A percentile compares a stretch with the other conserved stretches of the same genome.
phyloP scores from a whole-genome alignment of 2,113 vertebrate species.

The Spheniscus mendiculus region DNA sequence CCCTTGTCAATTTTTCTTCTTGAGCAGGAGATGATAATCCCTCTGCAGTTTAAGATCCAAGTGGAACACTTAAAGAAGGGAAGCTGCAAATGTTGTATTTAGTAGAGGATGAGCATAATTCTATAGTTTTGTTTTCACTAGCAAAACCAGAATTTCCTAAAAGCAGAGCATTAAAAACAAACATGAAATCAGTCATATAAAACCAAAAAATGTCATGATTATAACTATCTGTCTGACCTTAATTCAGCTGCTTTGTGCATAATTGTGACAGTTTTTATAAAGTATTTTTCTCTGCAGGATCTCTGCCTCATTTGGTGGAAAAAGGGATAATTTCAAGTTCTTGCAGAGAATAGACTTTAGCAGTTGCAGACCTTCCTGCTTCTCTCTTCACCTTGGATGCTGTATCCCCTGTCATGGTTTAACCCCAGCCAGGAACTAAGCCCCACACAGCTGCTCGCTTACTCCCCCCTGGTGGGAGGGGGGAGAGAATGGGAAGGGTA shows the following conservation, averaged over 20 bases:
- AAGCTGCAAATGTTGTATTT: not conserved
- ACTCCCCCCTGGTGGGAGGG: too few species aligned
- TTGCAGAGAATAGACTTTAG: not conserved
- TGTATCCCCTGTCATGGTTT: not conserved
- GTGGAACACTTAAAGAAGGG: not conserved
- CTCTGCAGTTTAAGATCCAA: not conserved
- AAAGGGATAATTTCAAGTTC: not conserved
- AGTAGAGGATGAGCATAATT: not conserved
- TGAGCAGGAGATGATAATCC: not conserved
- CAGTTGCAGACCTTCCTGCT: not conserved
- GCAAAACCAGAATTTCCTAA: not conserved
- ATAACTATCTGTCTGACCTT: not conserved
- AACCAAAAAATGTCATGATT: not conserved
- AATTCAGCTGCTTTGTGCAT: not conserved
- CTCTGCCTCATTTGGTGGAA: not conserved
- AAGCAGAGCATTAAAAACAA: not conserved
- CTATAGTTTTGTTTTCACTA: not conserved
- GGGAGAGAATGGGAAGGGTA: too few species aligned
- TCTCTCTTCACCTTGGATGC: not conserved
- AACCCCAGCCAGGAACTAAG: too few species aligned
- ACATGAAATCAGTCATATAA: not conserved
- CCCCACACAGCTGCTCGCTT: too few species aligned
- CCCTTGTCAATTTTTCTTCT: not conserved
- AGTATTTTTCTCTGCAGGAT: not conserved
- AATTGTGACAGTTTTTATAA: not conserved